These are phyloP conservation scores for Sesia apiformis DNA, from an alignment of 2,888 invertebrate species.

Conservation along the genomic window DNA sequence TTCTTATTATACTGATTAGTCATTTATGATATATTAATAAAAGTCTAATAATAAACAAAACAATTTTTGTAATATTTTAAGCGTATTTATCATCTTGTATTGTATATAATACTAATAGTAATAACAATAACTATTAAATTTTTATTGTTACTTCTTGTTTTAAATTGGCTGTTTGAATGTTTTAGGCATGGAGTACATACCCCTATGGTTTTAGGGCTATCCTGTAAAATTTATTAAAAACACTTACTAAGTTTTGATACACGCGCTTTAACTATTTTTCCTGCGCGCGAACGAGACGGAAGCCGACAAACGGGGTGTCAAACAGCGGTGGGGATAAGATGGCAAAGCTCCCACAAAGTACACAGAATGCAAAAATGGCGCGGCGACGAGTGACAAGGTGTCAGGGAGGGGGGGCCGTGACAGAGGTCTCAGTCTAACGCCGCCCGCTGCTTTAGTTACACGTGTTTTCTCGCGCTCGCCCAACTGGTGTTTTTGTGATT, in stretches of 20 bases:
- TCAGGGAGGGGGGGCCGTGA: conserved; percentile 49
- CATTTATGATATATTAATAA: no score
- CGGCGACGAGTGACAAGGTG: conserved; percentile 70
- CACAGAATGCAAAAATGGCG: conserved; percentile 76
- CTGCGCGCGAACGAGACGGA: conserved; percentile 57
- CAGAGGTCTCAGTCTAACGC: conserved; percentile 49
- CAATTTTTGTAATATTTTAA: no score
- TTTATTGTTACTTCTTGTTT: no score
- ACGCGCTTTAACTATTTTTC: conserved; percentile 61
- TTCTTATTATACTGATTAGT: no score
- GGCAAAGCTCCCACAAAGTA: conserved; percentile 74
- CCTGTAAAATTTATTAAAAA: no score
- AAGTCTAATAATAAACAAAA: no score
- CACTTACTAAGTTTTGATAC: no score
- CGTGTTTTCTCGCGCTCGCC: conserved; percentile 23
- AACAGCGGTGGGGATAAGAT: conserved; percentile 74
- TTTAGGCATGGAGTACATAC: neutral
- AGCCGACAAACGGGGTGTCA: conserved; percentile 67
- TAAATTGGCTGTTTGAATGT: no score
- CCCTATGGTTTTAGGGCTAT: no score
- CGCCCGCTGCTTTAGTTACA: conserved; percentile 37
- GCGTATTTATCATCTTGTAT: no score
- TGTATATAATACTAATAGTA: no score
- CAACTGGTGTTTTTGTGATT: conserved; percentile 40
- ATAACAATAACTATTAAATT: no score